These are phyloP conservation scores for Synergus japonicus DNA, from an alignment of 2,888 invertebrate genomes.

Conservation along the genomic window DNA sequence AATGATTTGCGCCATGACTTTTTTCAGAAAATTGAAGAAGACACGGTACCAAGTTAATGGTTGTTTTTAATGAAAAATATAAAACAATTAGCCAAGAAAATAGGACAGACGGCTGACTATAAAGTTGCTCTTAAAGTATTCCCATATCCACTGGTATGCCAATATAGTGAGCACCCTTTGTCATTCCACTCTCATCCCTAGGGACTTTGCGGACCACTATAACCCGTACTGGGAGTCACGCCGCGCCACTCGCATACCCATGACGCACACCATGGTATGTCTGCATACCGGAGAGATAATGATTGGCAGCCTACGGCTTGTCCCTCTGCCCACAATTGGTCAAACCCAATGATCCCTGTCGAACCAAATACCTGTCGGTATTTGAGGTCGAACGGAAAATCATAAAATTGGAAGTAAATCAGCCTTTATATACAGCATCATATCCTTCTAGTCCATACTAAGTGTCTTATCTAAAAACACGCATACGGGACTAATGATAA, in stretches of 20 bases:
- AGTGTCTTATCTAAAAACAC: neutral
- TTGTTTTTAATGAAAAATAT: neutral
- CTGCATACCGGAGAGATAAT: conserved; percentile 71
- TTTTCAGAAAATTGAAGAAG: too few relatives aligned
- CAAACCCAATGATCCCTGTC: conserved; percentile 45
- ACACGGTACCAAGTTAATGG: neutral
- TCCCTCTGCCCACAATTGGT: conserved; percentile 44
- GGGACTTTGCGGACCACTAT: conserved; percentile 60
- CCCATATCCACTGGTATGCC: conserved; percentile 76
- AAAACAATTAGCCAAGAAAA: neutral
- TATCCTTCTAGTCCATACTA: neutral
- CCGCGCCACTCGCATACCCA: conserved; percentile 64
- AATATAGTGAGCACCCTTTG: conserved; percentile 72
- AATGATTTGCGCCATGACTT: too few relatives aligned
- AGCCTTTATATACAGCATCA: neutral
- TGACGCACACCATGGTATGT: conserved; percentile 70
- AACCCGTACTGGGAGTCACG: conserved; percentile 57
- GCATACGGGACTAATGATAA: neutral
- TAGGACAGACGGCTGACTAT: conserved; percentile 58
- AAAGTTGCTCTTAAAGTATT: conserved; percentile 76
- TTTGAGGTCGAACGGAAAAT: conserved; percentile 27
- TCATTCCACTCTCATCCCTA: conserved; percentile 63
- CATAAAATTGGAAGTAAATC: conserved; percentile 1
- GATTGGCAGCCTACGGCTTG: conserved; percentile 61
- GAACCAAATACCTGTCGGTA: conserved; percentile 22